phyloP scores from a whole-genome alignment of 1,140 invertebrate species.

The Drosophila bifasciata region DNA sequence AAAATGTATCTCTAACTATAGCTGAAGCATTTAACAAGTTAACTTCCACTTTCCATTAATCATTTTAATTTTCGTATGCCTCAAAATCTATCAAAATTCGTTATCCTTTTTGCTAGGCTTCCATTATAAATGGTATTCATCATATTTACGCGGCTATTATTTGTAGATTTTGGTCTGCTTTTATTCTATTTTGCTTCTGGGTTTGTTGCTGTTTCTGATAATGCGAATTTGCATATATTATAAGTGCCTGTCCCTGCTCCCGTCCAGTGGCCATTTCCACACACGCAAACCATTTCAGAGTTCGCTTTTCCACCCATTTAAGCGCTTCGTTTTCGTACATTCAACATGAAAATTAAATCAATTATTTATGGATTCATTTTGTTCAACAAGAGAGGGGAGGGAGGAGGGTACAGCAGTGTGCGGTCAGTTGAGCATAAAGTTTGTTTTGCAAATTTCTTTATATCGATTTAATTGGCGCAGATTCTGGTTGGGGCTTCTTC shows the following conservation, averaged over 20 bases:
- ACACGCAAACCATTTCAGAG: neutral
- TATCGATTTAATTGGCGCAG: conserved; percentile 67
- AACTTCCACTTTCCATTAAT: too few species aligned
- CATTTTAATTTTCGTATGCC: too few species aligned
- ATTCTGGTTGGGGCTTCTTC: conserved; percentile 24
- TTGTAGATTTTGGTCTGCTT: conserved; percentile 12
- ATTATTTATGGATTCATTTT: conserved; percentile 77
- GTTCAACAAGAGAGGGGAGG: conserved; percentile 13
- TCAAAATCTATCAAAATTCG: too few species aligned
- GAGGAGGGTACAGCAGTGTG: conserved; percentile 5
- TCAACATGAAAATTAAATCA: conserved; percentile 69
- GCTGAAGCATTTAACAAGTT: too few species aligned
- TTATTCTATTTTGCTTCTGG: neutral
- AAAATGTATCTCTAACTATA: too few species aligned
- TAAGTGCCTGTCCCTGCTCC: neutral
- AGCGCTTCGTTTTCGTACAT: conserved; percentile 46
- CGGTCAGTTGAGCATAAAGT: conserved; percentile 26
- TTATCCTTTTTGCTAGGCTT: too few species aligned
- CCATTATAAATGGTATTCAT: too few species aligned
- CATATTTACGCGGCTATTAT: conserved; percentile 1
- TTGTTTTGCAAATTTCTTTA: conserved; percentile 54
- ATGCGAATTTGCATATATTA: conserved; percentile 37
- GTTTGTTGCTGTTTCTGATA: neutral
- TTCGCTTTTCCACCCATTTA: conserved; percentile 23
- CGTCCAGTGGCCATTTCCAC: conserved; percentile 17